Evolutionary conservation across 2,113 vertebrate genomes (phyloP), one percentile per base, ranked within the genome.

Genomic region (Vulpes ferrilata): DNA sequence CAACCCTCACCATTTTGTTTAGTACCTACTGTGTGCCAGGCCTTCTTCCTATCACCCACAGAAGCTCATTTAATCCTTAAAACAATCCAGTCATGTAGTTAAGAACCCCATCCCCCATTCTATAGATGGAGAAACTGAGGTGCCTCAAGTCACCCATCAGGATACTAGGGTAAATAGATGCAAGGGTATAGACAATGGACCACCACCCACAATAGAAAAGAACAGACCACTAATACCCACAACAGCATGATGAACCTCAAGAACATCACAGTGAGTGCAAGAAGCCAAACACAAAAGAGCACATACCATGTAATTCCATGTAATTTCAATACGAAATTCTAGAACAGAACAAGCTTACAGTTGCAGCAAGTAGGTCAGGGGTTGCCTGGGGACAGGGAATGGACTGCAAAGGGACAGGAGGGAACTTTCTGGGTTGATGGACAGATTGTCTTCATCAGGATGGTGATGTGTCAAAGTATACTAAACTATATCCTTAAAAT

Each of bases 241-340:
- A 4, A 13, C 1, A 0, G 7, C 27, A 1, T 0, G 2, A 0
- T 6, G 27, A 55, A 35, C 71, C 78, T 17, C 64, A 0, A 4
- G 65, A 55, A 22, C 20, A 1, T 10, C 0, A 83, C 1, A 7
- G 17, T 10, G 43, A 35, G 73, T 2, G 3, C 32, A 93, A 38
- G 43, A 59, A 7, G 32, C 12, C 6, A 19, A 25, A 9, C 11
- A 2, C 20, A 15, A 20, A 59, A 59, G 4, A 20, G 25, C 19
- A 7, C 2, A 11, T 0, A 1, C 10, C 0, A 0, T 6, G 0
- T 0, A 1, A 62, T 17, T 20, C 55, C 51, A 7, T 2, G 43
- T 43, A 43, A 43, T 43, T 43, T 43, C 27, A 4, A 51, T 0
- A 10, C 0, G 71, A 64, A 38, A 81, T 19, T 25, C 53, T 55